A percentile compares a stretch with the other conserved stretches of the same genome.
Evolutionary conservation across 1,140 invertebrate genomes (phyloP).

Genomic region (Trachelipus rathkii): DNA sequence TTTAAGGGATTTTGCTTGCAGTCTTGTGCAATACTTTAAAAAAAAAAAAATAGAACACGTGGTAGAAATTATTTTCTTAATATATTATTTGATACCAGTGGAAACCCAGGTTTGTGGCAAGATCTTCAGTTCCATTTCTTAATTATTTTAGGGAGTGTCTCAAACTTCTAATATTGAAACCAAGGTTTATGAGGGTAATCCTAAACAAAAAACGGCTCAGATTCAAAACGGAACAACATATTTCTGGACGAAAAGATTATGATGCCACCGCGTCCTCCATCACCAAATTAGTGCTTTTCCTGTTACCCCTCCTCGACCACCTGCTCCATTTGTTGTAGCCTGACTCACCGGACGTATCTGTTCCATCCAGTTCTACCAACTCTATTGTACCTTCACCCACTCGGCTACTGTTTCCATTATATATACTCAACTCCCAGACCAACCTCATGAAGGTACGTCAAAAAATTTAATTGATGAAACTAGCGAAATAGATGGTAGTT

Average conservation of each 20-base stretch:
- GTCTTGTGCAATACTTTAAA: too few species aligned
- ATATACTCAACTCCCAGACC: background rate
- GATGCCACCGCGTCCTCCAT: conserved; percentile 27
- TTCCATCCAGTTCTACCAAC: background rate
- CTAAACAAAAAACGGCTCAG: too few species aligned
- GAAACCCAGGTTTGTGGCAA: too few species aligned
- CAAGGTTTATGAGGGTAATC: too few species aligned
- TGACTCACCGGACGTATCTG: background rate
- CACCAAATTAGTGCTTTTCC: conserved; percentile 22
- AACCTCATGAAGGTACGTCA: background rate
- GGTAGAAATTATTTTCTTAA: too few species aligned
- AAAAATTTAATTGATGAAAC: background rate
- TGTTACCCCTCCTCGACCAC: conserved; percentile 36
- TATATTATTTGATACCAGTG: too few species aligned
- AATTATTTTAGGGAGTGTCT: too few species aligned
- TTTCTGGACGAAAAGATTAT: background rate
- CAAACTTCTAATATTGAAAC: too few species aligned
- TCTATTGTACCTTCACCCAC: background rate
- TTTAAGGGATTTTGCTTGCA: too few species aligned
- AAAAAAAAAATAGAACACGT: too few species aligned
- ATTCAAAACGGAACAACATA: too few species aligned
- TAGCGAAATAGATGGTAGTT: background rate
- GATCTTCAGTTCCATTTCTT: too few species aligned
- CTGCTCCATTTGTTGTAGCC: conserved; percentile 8
- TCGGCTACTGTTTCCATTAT: background rate